Base-by-base conservation (phyloP, 2,797 vertebrate species). In the Distichodus sexfasciatus region DNA sequence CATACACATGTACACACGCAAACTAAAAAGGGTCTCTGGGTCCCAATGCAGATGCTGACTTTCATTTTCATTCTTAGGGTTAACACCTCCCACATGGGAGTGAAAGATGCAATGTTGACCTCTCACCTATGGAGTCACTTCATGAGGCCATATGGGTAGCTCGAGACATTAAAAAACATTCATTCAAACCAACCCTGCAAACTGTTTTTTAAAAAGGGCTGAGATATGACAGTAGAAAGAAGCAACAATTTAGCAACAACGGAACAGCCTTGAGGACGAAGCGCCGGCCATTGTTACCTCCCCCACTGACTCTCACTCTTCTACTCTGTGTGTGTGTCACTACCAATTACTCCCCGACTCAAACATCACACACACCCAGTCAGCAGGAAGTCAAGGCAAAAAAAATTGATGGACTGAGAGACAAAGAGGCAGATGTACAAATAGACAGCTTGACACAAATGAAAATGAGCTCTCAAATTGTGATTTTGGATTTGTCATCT, bases 331-430 rank as follows among this genome's bases (percentile, higher is more conserved):
- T 35, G n/a, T 55, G 28, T 38, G 65, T 72, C 74, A 72, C 53
- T 31, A 55, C 43, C 19, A 38, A 75, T 75, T 66, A 66, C 53
- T 55, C 55, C 11, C 19, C 50, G 48, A 11, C 44, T 66, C 10
- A 9, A 40, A 53, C 23, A 31, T 54, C 53, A 70, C 23, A 8
- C 66, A 50, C 24, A 26, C 4, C 1, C 38, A 64, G n/a, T 11
- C 14, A 48, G 77, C 66, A 75, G 61, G 62, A n/a, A n/a, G n/a
- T n/a, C 35, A 12, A 50, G 23, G 72, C 58, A 38, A 9, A 17
- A 48, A 5, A 5, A 19, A 48, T 12, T 9, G 28, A 4, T 9
- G 1, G 23, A 28, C 24, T 26, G 19, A 24, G 9, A 48, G 3
- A 12, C 19, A 21, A 3, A 10, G 2, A 46, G 17, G 23, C 12